Conservation (phyloP, 1,140 invertebrate species). For the Drosophila nigrodunni region DNA sequence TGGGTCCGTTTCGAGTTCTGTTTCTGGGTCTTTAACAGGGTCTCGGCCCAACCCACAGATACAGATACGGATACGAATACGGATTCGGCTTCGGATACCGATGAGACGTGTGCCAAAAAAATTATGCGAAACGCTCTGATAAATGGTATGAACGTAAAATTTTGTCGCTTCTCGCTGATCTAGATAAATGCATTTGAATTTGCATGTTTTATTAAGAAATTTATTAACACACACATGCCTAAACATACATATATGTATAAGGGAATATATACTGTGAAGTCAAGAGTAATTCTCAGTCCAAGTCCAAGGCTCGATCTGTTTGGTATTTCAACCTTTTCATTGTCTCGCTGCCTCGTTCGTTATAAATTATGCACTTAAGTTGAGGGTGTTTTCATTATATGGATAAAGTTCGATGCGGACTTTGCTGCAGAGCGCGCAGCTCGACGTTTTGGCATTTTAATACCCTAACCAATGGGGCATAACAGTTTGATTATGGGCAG, state of each 20-base stretch:
- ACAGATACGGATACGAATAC: conserved; percentile 5
- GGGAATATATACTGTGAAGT: background rate
- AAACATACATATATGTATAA: conserved; percentile 2
- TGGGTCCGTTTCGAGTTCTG: background rate
- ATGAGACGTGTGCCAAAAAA: conserved; percentile 74
- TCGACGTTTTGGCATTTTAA: conserved; percentile 40
- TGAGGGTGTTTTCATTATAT: conserved; percentile 82
- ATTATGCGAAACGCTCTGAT: conserved; percentile 64
- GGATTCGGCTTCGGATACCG: conserved; percentile 1
- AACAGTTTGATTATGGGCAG: background rate
- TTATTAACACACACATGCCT: conserved; percentile 69
- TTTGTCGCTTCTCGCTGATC: conserved; percentile 81
- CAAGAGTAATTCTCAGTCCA: conserved; percentile 12
- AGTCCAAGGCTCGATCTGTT: conserved; percentile 43
- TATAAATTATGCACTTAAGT: conserved; percentile 84
- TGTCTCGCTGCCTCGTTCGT: conserved; percentile 65
- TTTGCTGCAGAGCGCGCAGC: conserved; percentile 20
- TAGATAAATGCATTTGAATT: conserved; percentile 84
- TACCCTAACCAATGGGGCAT: conserved; percentile 1
- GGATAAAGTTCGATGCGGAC: conserved; percentile 69
- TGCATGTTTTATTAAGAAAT: conserved; percentile 83
- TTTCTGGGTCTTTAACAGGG: conserved; percentile 9
- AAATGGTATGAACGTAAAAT: conserved; percentile 79
- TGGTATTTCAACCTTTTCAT: conserved; percentile 64
- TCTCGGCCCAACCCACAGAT: conserved; percentile 51